Base-by-base conservation (phyloP, 2,113 vertebrate genomes). In the Barnardius zonarius region DNA sequence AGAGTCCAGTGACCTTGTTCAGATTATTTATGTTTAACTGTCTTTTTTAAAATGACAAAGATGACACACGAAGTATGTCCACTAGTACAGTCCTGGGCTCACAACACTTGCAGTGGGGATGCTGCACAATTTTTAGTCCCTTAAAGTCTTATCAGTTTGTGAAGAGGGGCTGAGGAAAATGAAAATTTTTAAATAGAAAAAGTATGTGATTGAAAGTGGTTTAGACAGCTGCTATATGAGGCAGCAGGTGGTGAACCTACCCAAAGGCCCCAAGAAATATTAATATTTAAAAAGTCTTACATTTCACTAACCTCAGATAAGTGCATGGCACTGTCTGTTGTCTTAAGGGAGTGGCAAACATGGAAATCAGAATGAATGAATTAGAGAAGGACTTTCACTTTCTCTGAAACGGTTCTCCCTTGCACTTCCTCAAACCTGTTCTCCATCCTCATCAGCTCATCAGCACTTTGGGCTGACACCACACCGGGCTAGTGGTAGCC, bases 281-380 rank as follows among this genome's bases (percentile, higher is more conserved):
- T 92, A 95, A 92, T 96, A 95, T 96, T 97, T 96, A 75, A 96
- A 94, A 90, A 48, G 24, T 95, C 88, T 97, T 89, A 43, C 19
- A 52, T 96, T 95, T 96, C 89, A 90, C 69, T 86, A 52, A 86
- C 72, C 76, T 89, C 19, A 83, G 44, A 62, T 14, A 91, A 84
- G 74, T 82, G 64, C 16, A 2, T 68, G 66, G 66, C 57, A 70
- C 68, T 96, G 82, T 68, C 87, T 95, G 70, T 66, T 14, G 79
- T 94, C 72, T 51, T 74, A 44, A 83, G 59, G 90, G 88, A 96
- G 69, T n/a, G 20, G 28, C 22, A 86, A 44, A 27, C 48, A 81
- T 12, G 72, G 94, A 94, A 95, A 90, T 80, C 82, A 68, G 91
- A 97, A 96, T 83, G 63, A 95, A 88, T 82, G 57, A 92, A 89